phyloP scores from a whole-genome alignment of 2,113 vertebrate genomes.

The Athene cunicularia region DNA sequence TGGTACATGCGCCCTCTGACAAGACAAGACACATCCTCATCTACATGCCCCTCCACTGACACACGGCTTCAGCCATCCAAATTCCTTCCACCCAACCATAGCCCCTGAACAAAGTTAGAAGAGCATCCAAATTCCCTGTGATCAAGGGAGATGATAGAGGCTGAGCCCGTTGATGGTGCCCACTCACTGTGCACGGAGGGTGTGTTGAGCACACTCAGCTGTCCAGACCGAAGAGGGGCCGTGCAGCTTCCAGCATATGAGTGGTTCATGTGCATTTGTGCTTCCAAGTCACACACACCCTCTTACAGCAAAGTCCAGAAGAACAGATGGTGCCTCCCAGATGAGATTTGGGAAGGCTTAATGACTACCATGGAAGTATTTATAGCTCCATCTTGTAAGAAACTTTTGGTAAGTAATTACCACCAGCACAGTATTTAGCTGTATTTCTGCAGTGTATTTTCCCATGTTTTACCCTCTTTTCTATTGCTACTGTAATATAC shows the following conservation, averaged over 20 bases:
- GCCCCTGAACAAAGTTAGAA: fast-evolving
- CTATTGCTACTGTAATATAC: not conserved
- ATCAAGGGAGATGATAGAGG: not conserved
- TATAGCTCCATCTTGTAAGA: not conserved
- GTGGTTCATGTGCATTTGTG: not conserved
- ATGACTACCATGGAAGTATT: not conserved
- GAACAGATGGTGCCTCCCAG: not conserved
- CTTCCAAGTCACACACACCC: not conserved
- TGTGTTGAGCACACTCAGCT: not conserved
- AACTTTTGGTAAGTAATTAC: not conserved
- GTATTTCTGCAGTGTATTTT: not conserved
- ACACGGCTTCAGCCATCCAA: not conserved
- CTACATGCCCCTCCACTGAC: not conserved
- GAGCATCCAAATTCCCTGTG: too few relatives aligned
- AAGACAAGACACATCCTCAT: not conserved
- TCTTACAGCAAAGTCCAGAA: not conserved
- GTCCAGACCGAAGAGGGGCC: not conserved
- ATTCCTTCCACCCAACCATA: not conserved
- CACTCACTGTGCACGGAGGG: not conserved
- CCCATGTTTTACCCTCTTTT: not conserved
- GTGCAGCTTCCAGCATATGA: not conserved
- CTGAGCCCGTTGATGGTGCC: not conserved
- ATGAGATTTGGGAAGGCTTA: not conserved
- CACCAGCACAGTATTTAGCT: not conserved
- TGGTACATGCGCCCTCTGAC: not conserved